These are phyloP conservation scores for Toxostoma redivivum DNA, from an alignment of 2,113 vertebrate species.

Conservation along the genomic window DNA sequence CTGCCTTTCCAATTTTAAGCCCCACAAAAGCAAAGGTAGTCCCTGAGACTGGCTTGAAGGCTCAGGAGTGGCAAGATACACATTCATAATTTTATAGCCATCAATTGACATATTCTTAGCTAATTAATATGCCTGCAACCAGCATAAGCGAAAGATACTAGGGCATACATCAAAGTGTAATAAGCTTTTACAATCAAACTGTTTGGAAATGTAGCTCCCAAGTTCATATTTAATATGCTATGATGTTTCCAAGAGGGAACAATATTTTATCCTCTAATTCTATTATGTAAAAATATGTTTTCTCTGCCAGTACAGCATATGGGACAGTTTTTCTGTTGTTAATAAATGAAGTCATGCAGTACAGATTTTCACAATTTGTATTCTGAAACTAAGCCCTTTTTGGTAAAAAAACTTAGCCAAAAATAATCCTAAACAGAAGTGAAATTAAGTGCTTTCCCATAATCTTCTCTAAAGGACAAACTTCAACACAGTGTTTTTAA, in stretches of 20 bases:
- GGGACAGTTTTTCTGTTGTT: slow-evolving; percentile 57
- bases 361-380: slow-evolving; percentile 56
- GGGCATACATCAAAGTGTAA: slow-evolving; percentile 1
- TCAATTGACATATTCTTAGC: background rate
- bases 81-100: background rate
- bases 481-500: background rate
- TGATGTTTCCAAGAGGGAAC: slow-evolving; percentile 56
- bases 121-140: slow-evolving; percentile 6
- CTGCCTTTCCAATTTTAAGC: background rate
- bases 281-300: slow-evolving; percentile 58
- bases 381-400: slow-evolving; percentile 58
- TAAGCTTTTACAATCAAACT: slow-evolving; percentile 44
- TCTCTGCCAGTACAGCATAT: slow-evolving; percentile 60
- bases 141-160: background rate
- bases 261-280: slow-evolving; percentile 67
- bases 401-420: slow-evolving; percentile 48
- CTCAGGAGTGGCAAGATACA: background rate
- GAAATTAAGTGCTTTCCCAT: slow-evolving; percentile 48
- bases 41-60: background rate
- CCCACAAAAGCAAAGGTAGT: background rate
- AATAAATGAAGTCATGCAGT: slow-evolving; percentile 55
- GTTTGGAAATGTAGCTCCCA: slow-evolving; percentile 37
- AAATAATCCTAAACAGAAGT: slow-evolving; percentile 35
- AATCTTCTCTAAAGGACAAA: background rate
- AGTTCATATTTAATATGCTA: slow-evolving; percentile 41